These are phyloP conservation scores for Oreocharis arfaki DNA, from an alignment of 2,113 vertebrate species.

Conservation along the genomic window DNA sequence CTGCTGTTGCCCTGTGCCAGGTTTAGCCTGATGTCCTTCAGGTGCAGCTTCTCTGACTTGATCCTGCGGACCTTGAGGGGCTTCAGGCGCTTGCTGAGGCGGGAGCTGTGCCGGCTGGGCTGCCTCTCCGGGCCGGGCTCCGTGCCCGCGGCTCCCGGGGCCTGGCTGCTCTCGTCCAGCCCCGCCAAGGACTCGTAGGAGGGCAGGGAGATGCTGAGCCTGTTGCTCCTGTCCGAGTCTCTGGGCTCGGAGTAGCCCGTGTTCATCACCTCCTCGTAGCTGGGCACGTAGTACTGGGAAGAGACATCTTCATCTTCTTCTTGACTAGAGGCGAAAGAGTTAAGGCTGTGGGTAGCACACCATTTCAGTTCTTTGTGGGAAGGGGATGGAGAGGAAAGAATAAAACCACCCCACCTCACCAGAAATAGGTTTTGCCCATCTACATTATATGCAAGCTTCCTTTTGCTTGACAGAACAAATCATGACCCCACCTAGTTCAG, in stretches of 20 bases:
- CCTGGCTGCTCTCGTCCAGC: neutral
- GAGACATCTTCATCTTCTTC: slow-evolving; percentile 58
- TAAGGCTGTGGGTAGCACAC: neutral
- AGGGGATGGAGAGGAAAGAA: neutral
- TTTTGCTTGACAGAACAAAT: neutral
- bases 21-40: slow-evolving; percentile 78
- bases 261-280: slow-evolving; percentile 90
- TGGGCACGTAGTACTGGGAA: slow-evolving; percentile 80
- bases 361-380: neutral
- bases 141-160: fast-evolving
- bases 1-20: slow-evolving; percentile 59
- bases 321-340: slow-evolving; percentile 39
- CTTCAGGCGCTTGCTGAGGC: slow-evolving; percentile 77
- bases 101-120: slow-evolving; percentile 65
- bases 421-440: neutral
- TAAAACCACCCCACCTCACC: neutral
- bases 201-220: slow-evolving; percentile 83
- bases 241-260: slow-evolving; percentile 52
- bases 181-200: slow-evolving; percentile 90
- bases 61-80: slow-evolving; percentile 89
- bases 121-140: neutral
- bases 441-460: neutral
- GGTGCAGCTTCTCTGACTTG: slow-evolving; percentile 88
- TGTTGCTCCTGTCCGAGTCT: slow-evolving; percentile 61
- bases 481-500: neutral